Conservation (phyloP, 2,797 vertebrate species). For the Fringilla coelebs region DNA sequence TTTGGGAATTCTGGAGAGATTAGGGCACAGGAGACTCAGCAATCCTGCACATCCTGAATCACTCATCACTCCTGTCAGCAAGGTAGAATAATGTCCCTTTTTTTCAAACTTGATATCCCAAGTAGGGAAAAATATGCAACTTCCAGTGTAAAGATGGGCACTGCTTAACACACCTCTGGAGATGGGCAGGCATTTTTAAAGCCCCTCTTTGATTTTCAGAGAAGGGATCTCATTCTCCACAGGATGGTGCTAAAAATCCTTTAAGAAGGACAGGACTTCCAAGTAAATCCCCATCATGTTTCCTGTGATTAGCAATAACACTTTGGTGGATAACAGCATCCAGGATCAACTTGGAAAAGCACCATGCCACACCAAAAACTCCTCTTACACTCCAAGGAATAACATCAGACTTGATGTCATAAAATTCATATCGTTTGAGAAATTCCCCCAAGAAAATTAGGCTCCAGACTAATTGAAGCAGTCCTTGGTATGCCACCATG, state of each 20-base stretch:
- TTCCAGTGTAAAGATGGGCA: not conserved
- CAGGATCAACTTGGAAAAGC: not conserved
- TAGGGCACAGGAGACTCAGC: not conserved
- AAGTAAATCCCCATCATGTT: not conserved
- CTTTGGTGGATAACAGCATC: not conserved
- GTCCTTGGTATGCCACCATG: not conserved
- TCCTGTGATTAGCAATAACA: accelerated
- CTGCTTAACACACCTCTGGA: not conserved
- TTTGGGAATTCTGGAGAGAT: not conserved
- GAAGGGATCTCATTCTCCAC: constrained; percentile 25
- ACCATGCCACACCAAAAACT: not conserved
- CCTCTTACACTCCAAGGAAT: not conserved
- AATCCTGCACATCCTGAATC: not conserved
- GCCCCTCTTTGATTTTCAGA: not conserved
- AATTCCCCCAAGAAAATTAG: not conserved
- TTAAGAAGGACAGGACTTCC: not conserved
- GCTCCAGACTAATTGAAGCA: not conserved
- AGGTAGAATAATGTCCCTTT: not conserved
- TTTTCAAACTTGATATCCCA: not conserved
- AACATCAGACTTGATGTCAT: not conserved
- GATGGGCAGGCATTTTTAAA: not conserved
- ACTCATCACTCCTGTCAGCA: not conserved
- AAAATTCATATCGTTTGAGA: not conserved
- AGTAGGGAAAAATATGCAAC: accelerated
- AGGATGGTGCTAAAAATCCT: constrained; percentile 66